Evolutionary conservation across 2,888 invertebrate species (phyloP).

Genomic region (Aethes cnicana): DNA sequence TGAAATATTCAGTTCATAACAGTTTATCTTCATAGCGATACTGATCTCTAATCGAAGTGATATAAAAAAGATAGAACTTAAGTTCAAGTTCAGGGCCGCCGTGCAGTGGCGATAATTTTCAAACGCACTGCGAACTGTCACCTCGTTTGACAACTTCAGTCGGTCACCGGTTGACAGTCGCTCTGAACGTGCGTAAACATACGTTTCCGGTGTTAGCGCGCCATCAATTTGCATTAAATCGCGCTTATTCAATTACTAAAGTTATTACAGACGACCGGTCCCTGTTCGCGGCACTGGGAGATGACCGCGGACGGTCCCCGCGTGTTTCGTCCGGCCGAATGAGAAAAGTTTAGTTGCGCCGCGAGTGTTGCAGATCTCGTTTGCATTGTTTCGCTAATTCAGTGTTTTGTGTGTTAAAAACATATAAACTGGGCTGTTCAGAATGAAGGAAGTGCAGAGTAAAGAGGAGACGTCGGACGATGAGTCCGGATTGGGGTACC

Average conservation of each 20-base stretch:
- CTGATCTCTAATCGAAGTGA: constrained; percentile 1
- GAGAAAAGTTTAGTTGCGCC: constrained; percentile 35
- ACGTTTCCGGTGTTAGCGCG: constrained; percentile 50
- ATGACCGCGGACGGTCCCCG: constrained; percentile 55
- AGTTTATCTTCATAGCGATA: constrained; percentile 16
- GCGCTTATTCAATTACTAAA: constrained; percentile 75
- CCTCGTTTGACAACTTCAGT: constrained; percentile 54
- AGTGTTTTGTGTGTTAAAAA: constrained; percentile 51
- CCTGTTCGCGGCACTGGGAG: constrained; percentile 52
- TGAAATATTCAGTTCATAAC: constrained; percentile 29
- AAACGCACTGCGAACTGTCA: constrained; percentile 57
- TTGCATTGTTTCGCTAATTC: constrained; percentile 58
- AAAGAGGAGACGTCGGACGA: constrained; percentile 80
- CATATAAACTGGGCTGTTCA: constrained; percentile 45
- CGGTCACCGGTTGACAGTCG: constrained; percentile 63
- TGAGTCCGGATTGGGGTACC: constrained; percentile 86
- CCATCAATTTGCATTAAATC: constrained; percentile 72
- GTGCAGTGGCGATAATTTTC: constrained; percentile 41
- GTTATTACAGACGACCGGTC: constrained; percentile 57
- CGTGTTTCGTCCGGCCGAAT: constrained; percentile 49
- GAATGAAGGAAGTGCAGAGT: constrained; percentile 61
- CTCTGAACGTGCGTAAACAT: constrained; percentile 59
- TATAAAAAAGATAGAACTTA: constrained; percentile 21
- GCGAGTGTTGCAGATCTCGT: constrained; percentile 33
- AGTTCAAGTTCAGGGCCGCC: constrained; percentile 68